Evolutionary conservation across 2,113 vertebrate genomes (phyloP), one percentile per base, ranked within the genome.

Genomic region (Rhinolophus sinicus): DNA sequence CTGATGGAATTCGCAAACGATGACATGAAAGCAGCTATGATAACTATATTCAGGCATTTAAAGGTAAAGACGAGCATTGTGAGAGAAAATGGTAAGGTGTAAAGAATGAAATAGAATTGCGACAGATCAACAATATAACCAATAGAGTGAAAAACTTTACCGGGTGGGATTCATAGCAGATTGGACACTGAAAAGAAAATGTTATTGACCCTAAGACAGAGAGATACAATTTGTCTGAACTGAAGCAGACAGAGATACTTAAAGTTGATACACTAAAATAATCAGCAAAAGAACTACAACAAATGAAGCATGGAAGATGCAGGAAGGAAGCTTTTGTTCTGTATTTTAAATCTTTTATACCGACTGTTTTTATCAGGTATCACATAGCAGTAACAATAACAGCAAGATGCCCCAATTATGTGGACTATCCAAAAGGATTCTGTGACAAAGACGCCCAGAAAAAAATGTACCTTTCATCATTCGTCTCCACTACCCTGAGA

Each of bases 201-300:
- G 78, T 28, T 33, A 69, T 58, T 69, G 75, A 69, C 18, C 44
- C n/a, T 52, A 64, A 87, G 60, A 87, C 1, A 88, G 54, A 65
- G 56, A 97, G 80, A 97, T 88, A 62, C 5, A 56, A 33, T 92
- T 69, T 76, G 52, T 90, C n/a, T 38, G n/a, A 87, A 50, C 0
- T 35, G 81, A 92, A 94, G 50, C 64, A 92, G n/a, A 65, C 0
- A 73, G 8, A 50, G 47, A 82, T 16, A 47, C 38, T 88, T 73
- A 35, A 62, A 62, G 30, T 8, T 65, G 52, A 77, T 60, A 21
- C 15, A 88, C 58, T 75, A 22, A 69, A 60, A 54, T 15, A 84
- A 72, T 56, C 11, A 67, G 58, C 40, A 67, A 90, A 84, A 87
- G 21, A 84, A 82, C 50, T 87, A 93, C 69, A 90, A 80, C 52